Conservation (phyloP, 2,888 invertebrate species). For the Cephalotes varians region DNA sequence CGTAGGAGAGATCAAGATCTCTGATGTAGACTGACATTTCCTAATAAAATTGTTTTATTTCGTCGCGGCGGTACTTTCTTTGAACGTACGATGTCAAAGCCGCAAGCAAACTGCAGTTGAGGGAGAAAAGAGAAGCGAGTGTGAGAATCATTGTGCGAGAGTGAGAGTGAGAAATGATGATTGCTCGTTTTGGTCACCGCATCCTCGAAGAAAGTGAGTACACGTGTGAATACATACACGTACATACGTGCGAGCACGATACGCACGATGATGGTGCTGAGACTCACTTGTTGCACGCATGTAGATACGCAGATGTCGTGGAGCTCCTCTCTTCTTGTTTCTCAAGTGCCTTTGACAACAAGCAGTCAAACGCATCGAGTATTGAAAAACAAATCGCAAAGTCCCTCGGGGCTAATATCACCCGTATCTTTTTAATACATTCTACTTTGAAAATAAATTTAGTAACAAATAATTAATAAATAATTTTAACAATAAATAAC, state of each 20-base stretch:
- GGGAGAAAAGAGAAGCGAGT: slow-evolving; percentile 50
- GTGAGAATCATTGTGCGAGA: slow-evolving; percentile 55
- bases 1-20: neutral
- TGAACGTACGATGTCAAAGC: slow-evolving; percentile 32
- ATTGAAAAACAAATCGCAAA: neutral
- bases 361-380: neutral
- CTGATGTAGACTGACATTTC: neutral
- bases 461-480: neutral
- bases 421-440: neutral
- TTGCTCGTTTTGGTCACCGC: slow-evolving; percentile 61
- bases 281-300: slow-evolving; percentile 54
- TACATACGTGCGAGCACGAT: neutral
- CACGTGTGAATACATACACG: slow-evolving; percentile 29
- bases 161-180: slow-evolving; percentile 56
- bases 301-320: slow-evolving; percentile 18
- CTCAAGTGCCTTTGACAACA: slow-evolving; percentile 36
- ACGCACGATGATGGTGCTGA: slow-evolving; percentile 14
- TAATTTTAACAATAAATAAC: too few relatives aligned
- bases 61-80: slow-evolving; percentile 16
- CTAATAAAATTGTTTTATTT: slow-evolving; percentile 5
- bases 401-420: too few relatives aligned
- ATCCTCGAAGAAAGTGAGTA: slow-evolving; percentile 66
- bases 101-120: slow-evolving; percentile 13
- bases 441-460: neutral
- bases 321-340: slow-evolving; percentile 9